Evolutionary conservation across 2,888 invertebrate species (phyloP).

Genomic region (Quadriops clusia): DNA sequence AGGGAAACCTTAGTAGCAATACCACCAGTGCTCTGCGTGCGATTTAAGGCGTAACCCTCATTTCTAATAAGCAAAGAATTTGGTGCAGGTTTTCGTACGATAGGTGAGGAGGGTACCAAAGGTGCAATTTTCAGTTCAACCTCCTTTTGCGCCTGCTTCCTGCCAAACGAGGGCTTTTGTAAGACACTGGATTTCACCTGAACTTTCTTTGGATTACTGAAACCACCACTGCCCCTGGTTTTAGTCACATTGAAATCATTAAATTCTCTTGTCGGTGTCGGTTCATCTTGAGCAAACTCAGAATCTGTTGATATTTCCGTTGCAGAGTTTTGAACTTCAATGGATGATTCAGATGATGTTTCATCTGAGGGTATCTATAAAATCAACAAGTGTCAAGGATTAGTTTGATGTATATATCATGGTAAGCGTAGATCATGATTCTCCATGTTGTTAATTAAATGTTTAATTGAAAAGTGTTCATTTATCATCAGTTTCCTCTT

Average conservation of each 20-base stretch:
- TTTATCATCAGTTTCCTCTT: too few relatives aligned
- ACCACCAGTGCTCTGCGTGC: slow-evolving; percentile 77
- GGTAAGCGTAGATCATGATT: too few relatives aligned
- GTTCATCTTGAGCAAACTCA: slow-evolving; percentile 76
- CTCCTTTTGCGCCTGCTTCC: slow-evolving; percentile 22
- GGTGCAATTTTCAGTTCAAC: slow-evolving; percentile 37
- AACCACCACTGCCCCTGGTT: slow-evolving; percentile 34
- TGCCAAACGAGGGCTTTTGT: slow-evolving; percentile 35
- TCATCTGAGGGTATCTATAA: slow-evolving; percentile 55
- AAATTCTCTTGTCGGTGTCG: slow-evolving; percentile 56
- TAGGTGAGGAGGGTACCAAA: slow-evolving; percentile 26
- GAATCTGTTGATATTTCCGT: slow-evolving; percentile 90
- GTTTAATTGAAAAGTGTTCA: too few relatives aligned
- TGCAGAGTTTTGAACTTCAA: slow-evolving; percentile 70
- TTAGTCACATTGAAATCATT: slow-evolving; percentile 52
- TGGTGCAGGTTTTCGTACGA: slow-evolving; percentile 27
- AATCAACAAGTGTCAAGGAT: slow-evolving; percentile 7
- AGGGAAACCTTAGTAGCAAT: slow-evolving; percentile 78
- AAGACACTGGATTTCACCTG: slow-evolving; percentile 46
- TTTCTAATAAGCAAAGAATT: slow-evolving; percentile 33
- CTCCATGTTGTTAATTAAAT: too few relatives aligned
- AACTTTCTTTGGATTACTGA: slow-evolving; percentile 42
- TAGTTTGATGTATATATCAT: not conserved
- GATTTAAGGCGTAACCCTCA: slow-evolving; percentile 67
- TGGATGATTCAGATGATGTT: slow-evolving; percentile 51